Percentiles rank a stretch among this genome's conserved stretches.
These are phyloP conservation scores for Saccostrea cuccullata DNA, from an alignment of 1,140 invertebrate genomes.

Conservation along the genomic window DNA sequence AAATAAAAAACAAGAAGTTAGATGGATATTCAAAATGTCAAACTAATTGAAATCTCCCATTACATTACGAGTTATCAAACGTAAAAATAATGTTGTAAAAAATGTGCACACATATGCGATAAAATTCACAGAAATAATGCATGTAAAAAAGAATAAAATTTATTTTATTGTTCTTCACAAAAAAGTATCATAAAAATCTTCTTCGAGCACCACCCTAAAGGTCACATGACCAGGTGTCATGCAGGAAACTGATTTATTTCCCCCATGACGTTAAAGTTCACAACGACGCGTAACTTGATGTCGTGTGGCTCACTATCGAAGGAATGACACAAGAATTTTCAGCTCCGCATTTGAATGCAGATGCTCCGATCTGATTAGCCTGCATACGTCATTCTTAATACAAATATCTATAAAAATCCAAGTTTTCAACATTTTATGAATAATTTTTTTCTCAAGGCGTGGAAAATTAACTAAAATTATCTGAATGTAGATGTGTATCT, in stretches of 20 bases:
- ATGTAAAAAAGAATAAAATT: conserved; percentile 18
- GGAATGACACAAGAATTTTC: conserved; percentile 24
- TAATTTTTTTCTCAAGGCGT: conserved; percentile 28
- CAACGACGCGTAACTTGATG: conserved; percentile 5
- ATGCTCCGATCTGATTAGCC: conserved; percentile 14
- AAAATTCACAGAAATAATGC: conserved; percentile 17
- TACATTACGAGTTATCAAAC: conserved; percentile 1
- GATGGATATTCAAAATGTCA: conserved; percentile 30
- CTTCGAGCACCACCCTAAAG: conserved; percentile 26
- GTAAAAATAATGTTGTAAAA: conserved; percentile 1
- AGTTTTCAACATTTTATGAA: conserved; percentile 2
- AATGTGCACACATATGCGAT: background rate
- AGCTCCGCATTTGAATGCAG: conserved; percentile 14
- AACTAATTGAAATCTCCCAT: conserved; percentile 19
- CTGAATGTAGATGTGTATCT: conserved; percentile 29
- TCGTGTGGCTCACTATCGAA: background rate
- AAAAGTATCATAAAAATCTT: conserved; percentile 19
- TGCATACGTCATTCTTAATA: conserved; percentile 31
- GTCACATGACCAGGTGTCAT: conserved; percentile 25
- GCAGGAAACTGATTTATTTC: conserved; percentile 27
- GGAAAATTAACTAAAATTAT: conserved; percentile 37
- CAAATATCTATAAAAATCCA: background rate
- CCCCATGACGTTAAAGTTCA: background rate
- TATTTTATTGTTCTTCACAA: conserved; percentile 27
- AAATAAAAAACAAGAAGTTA: background rate